Conservation (phyloP, 2,797 vertebrate species). For the Valencia hispanica region DNA sequence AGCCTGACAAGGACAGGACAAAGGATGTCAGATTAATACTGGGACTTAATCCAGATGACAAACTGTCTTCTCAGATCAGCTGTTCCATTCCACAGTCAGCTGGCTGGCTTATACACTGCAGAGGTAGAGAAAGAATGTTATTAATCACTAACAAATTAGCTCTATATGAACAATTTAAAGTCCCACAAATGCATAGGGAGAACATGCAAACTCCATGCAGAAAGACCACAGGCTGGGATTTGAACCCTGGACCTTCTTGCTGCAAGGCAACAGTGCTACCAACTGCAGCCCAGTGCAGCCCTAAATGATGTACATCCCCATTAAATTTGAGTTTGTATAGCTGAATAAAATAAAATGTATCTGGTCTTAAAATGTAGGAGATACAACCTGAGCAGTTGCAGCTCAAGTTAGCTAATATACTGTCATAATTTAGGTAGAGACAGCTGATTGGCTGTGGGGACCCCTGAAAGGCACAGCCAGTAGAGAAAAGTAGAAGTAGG, state of each 20-base stretch:
- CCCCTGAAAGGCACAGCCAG: too few species aligned
- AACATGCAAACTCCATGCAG: too few species aligned
- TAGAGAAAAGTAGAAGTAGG: too few species aligned
- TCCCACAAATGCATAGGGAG: too few species aligned
- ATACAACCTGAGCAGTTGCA: not conserved
- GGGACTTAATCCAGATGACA: constrained; percentile 28
- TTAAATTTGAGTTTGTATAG: not conserved
- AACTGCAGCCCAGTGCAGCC: too few species aligned
- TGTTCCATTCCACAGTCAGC: too few species aligned
- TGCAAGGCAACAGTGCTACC: too few species aligned
- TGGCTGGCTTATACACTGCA: not conserved
- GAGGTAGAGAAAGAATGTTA: not conserved
- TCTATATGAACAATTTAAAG: not conserved
- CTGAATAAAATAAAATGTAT: not conserved
- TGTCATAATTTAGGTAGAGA: not conserved
- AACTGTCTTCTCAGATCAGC: too few species aligned
- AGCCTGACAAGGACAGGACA: constrained; percentile 77
- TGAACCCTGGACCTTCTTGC: too few species aligned
- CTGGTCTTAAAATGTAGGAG: not conserved
- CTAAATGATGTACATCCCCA: not conserved
- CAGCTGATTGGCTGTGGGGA: too few species aligned
- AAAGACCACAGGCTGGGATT: too few species aligned
- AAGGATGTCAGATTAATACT: constrained; percentile 31
- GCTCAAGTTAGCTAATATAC: not conserved
- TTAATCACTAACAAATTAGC: not conserved